phyloP scores from a whole-genome alignment of 2,888 invertebrate genomes.

The Embidobia sp. region DNA sequence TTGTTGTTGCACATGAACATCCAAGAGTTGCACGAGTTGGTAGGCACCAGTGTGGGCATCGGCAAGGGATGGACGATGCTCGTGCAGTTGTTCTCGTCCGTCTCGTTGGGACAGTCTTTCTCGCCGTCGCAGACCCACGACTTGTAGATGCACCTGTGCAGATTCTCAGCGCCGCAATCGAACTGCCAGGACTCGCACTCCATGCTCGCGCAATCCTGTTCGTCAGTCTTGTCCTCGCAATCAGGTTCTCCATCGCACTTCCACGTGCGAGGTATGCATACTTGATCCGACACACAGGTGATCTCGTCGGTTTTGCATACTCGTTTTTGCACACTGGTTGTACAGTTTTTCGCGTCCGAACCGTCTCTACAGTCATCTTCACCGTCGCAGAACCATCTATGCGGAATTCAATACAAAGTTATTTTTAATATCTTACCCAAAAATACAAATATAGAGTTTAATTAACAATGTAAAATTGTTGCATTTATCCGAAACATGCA shows the following conservation, averaged over 20 bases:
- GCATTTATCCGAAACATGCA: too few relatives aligned
- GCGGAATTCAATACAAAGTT: constrained; percentile 89
- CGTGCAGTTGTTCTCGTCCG: constrained; percentile 89
- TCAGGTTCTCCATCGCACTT: constrained; percentile 82
- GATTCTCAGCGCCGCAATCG: constrained; percentile 83
- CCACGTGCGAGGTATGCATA: constrained; percentile 81
- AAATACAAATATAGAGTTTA: too few relatives aligned
- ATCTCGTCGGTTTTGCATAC: constrained; percentile 77
- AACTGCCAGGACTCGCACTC: constrained; percentile 82
- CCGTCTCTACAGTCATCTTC: constrained; percentile 90
- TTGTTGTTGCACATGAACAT: constrained; percentile 89
- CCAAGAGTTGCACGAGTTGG: constrained; percentile 86
- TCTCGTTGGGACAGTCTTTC: constrained; percentile 88
- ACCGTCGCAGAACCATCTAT: constrained; percentile 88
- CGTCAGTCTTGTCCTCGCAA: constrained; percentile 82
- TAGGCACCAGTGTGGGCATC: constrained; percentile 69
- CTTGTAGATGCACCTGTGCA: constrained; percentile 86
- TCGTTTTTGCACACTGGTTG: constrained; percentile 66
- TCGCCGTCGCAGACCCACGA: constrained; percentile 92
- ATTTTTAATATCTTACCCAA: too few relatives aligned
- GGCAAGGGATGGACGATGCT: constrained; percentile 75
- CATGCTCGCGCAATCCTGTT: constrained; percentile 78
- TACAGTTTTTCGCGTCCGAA: constrained; percentile 87
- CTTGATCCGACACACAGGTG: constrained; percentile 70
- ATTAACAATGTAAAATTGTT: too few relatives aligned